Base-by-base conservation (phyloP, 2,888 invertebrate species). In the Spodoptera littoralis region DNA sequence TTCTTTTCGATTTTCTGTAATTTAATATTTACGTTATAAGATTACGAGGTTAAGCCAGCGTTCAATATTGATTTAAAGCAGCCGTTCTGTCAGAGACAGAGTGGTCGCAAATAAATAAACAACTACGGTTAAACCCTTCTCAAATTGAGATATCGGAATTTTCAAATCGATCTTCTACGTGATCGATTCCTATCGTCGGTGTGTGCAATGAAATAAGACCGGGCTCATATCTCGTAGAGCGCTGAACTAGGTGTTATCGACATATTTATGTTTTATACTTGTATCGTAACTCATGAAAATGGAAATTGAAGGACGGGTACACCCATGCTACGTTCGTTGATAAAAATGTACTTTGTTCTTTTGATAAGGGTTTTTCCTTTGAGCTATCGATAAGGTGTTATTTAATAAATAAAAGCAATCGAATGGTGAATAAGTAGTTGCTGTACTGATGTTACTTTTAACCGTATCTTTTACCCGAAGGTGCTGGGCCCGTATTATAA, bases 21-120 rank as follows among this genome's bases (percentile, higher is more conserved):
- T 77, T 78, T 77, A 81, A 82, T 81, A 83, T 86, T 81, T 80
- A 81, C 72, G 69, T 58, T 68, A 63, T 50, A 61, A 66, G 61
- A 74, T 74, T 73, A 70, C 61, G 54, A 73, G 68, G 68, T 75
- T 71, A 79, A 70, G 70, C 42, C 61, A 13, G 50, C 55, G 47
- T 76, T 77, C 70, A 72, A 69, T 75, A 72, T 79, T 80, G 77
- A 79, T 77, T 81, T 73, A 70, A 70, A 65, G 57, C 47, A 59
- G 41, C 46, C 56, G 59, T 59, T 64, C 55, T 65, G 62, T 75
- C 65, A 65, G 56, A 60, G 67, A 70, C 65, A 65, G 73, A 79
- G 65, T 63, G 49, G 27, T 44, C 12, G 53, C 57, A 60, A 56
- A 52, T 63, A 68, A 73, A 70, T 67, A 61, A 65, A 76, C 54